Evolutionary conservation across 2,888 invertebrate species (phyloP).

Genomic region (Ectemnius lituratus): DNA sequence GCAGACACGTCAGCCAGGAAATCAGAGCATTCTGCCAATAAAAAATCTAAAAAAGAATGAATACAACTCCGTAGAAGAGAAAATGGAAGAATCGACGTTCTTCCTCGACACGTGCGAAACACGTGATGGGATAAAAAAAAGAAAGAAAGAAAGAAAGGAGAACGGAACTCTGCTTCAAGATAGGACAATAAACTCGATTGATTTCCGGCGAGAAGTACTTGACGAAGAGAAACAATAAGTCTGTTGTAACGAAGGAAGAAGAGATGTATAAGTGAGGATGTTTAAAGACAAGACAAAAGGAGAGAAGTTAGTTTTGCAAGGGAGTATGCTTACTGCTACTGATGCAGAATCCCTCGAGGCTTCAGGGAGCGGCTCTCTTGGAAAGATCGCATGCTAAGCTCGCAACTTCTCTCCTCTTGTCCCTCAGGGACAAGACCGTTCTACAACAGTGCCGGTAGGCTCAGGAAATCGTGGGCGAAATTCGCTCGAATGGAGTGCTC

Average conservation of each 20-base stretch:
- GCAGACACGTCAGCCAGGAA: slow-evolving; percentile 59
- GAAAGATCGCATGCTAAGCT: slow-evolving; percentile 21
- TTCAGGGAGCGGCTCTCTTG: slow-evolving; percentile 4
- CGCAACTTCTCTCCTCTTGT: slow-evolving; percentile 4
- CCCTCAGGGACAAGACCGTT: not conserved
- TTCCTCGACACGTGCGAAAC: slow-evolving; percentile 28
- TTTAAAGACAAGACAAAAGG: slow-evolving; percentile 50
- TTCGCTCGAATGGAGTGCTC: slow-evolving; percentile 12
- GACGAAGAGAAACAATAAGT: slow-evolving; percentile 40
- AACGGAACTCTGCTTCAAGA: slow-evolving; percentile 29
- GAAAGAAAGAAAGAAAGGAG: too few species aligned
- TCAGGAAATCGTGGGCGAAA: slow-evolving; percentile 50
- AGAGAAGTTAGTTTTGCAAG: not conserved
- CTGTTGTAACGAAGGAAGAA: slow-evolving; percentile 36
- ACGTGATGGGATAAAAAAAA: slow-evolving; percentile 48
- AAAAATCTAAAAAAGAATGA: not conserved
- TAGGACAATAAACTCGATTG: slow-evolving; percentile 61
- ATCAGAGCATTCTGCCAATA: slow-evolving; percentile 37
- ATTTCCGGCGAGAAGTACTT: slow-evolving; percentile 45
- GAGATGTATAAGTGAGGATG: slow-evolving; percentile 43
- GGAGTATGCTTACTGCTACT: not conserved
- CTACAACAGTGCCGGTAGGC: not conserved
- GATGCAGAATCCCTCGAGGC: not conserved
- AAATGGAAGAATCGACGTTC: not conserved
- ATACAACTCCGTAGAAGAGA: too few species aligned